phyloP scores from a whole-genome alignment of 2,888 invertebrate genomes.

The Salticus scenicus region DNA sequence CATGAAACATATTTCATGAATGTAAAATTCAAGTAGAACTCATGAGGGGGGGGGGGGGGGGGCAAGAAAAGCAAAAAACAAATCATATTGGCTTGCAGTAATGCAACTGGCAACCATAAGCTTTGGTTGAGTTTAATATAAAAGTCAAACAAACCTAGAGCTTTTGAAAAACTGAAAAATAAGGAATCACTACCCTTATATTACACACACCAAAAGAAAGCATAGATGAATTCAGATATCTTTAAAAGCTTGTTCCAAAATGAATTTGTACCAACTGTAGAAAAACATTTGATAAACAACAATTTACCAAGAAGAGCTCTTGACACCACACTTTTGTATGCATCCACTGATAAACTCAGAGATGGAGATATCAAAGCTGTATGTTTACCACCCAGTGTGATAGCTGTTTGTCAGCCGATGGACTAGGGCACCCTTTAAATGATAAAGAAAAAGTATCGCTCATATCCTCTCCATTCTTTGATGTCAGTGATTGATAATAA shows the following conservation, averaged over 20 bases:
- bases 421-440: no score
- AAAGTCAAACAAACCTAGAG: neutral
- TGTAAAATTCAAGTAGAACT: no score
- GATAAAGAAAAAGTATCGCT: neutral
- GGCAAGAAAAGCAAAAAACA: no score
- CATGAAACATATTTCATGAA: no score
- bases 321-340: neutral
- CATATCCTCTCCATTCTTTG: neutral
- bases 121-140: neutral
- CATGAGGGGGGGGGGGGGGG: no score
- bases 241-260: conserved; percentile 9
- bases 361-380: neutral
- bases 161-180: neutral
- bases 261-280: conserved; percentile 7
- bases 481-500: no score
- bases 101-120: neutral
- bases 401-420: neutral
- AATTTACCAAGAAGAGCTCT: neutral
- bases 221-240: neutral
- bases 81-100: neutral
- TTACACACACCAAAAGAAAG: neutral
- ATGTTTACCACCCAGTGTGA: conserved; percentile 2
- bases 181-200: neutral
- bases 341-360: neutral
- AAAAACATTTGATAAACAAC: conserved; percentile 9